Conservation (phyloP, 2,113 vertebrate genomes). For the Cephalopholis sonnerati region DNA sequence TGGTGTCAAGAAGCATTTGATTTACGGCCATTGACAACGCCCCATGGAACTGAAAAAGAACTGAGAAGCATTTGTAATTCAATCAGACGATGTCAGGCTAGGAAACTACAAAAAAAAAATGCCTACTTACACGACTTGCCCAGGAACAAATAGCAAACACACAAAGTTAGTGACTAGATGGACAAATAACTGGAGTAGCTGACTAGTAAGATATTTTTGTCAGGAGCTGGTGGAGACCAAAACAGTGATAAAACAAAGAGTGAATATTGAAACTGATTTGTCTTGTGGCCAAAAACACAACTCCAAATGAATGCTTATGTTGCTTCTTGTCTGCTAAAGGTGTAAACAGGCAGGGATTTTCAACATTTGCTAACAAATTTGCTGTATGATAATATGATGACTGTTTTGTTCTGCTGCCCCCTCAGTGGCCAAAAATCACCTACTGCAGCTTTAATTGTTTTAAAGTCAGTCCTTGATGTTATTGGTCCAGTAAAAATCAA, state of each 20-base stretch:
- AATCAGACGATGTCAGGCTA: too few relatives aligned
- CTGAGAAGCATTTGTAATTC: too few relatives aligned
- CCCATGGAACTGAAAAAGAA: too few relatives aligned
- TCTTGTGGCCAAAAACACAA: background rate
- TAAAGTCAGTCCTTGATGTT: background rate
- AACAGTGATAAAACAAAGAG: background rate
- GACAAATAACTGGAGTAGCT: too few relatives aligned
- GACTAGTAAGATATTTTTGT: too few relatives aligned
- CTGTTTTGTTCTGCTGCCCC: background rate
- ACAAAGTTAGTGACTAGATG: too few relatives aligned
- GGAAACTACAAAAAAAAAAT: too few relatives aligned
- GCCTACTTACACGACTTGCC: too few relatives aligned
- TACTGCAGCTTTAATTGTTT: background rate
- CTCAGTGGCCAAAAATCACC: background rate
- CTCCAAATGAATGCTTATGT: background rate
- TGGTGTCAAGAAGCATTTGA: too few relatives aligned
- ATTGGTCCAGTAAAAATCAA: conserved; percentile 3
- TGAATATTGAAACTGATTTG: background rate
- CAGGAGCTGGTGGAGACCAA: background rate
- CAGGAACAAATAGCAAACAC: too few relatives aligned
- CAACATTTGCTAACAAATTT: background rate
- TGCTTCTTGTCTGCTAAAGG: background rate
- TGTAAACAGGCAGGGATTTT: background rate
- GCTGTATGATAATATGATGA: background rate
- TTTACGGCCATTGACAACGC: too few relatives aligned